Evolutionary conservation across 2,888 invertebrate species (phyloP), one percentile per base, ranked within the genome.

Genomic region (Metacarcinus magister): DNA sequence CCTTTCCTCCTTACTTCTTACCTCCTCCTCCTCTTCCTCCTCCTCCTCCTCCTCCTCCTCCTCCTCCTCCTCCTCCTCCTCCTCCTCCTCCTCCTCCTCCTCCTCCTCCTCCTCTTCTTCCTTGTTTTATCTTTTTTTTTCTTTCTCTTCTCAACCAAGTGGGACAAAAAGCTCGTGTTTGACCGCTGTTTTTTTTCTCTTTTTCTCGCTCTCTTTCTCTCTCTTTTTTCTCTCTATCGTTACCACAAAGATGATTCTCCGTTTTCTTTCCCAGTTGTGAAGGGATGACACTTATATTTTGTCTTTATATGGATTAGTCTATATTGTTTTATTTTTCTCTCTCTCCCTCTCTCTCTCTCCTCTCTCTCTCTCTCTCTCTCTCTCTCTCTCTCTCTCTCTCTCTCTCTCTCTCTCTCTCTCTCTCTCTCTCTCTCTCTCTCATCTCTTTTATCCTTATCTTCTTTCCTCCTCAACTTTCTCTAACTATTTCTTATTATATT

Each of bases 21-120:
- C n/a, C 67, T n/a, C n/a, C 67, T 67, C 16, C n/a, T n/a, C n/a
- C 19, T 19, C 67, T 67, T n/a, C n/a, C 67, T 19, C 67, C 54
- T 54, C 16, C 54, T 54, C 16, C 54, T 54, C 54, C 2, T 54
- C 54, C 10, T 8, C 67, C n/a, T n/a, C 67, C 67, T 67, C 67
- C 67, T 67, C 67, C 67, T 67, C 67, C 67, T 67, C 67, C 67
- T 67, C 67, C n/a, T 67, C 67, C 67, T 67, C 67, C 67, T 67
- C 67, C 67, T 67, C 67, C 67, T 67, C 67, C 67, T 67, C 67
- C 67, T 67, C 67, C 13, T 67, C n/a, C n/a, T 67, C 67, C 67
- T 67, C 67, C 13, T 67, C 67, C 67, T 67, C n/a, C 67, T 54
- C 10, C 3, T 54, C 54, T 16, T 54, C 54, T 0, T 54, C 54